A percentile compares a stretch with the other conserved stretches of the same genome.
These are phyloP conservation scores for Drosophila barbarae DNA, from an alignment of 2,888 invertebrate species.

Conservation along the genomic window DNA sequence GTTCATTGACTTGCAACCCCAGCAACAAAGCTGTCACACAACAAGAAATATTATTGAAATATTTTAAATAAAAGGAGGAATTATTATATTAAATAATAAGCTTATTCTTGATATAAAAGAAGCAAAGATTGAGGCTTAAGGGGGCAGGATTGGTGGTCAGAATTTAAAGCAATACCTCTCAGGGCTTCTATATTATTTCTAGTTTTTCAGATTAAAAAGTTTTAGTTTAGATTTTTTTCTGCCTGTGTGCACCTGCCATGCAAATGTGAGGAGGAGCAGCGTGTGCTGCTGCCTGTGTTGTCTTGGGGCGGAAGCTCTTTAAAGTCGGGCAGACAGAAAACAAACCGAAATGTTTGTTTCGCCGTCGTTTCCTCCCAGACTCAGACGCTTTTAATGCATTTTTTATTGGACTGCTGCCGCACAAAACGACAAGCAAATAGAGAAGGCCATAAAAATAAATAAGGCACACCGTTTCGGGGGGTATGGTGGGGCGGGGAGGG, in stretches of 20 bases:
- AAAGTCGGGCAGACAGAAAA: conserved; percentile 34
- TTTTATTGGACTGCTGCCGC: conserved; percentile 69
- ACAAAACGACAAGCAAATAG: conserved; percentile 67
- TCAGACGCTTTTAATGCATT: conserved; percentile 73
- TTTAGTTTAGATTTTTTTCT: background rate
- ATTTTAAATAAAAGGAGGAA: background rate
- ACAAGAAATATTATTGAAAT: background rate
- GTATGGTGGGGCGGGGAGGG: background rate
- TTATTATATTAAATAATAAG: too few relatives aligned
- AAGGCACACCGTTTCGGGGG: conserved; percentile 45
- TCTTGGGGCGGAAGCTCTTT: conserved; percentile 33
- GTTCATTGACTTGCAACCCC: conserved; percentile 59
- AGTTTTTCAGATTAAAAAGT: background rate
- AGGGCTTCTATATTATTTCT: too few relatives aligned
- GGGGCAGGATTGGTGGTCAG: background rate
- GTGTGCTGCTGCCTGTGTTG: conserved; percentile 21
- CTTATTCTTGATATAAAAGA: background rate
- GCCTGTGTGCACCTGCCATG: conserved; percentile 48
- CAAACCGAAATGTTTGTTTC: conserved; percentile 52
- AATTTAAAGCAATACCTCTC: background rate
- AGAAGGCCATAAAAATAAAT: conserved; percentile 75
- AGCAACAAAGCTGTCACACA: conserved; percentile 26
- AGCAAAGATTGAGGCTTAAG: background rate
- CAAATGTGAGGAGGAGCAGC: conserved; percentile 51
- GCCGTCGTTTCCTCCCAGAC: conserved; percentile 41